These are phyloP conservation scores for Orthosia gracilis DNA, from an alignment of 2,888 invertebrate species.

Conservation along the genomic window DNA sequence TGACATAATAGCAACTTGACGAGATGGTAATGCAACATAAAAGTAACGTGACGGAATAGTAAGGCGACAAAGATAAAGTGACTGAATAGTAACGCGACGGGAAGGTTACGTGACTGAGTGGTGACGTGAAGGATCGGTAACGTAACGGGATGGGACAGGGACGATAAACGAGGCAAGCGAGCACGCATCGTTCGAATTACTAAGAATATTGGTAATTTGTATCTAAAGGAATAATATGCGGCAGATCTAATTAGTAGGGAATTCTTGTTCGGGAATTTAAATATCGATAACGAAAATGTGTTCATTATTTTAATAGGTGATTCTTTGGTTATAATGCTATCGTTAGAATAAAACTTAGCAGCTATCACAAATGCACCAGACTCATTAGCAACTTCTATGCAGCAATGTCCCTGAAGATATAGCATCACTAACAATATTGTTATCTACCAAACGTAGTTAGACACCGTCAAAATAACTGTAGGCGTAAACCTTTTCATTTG, in stretches of 20 bases:
- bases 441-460: not conserved
- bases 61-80: not conserved
- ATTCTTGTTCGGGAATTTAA: conserved; percentile 14
- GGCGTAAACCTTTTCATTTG: not conserved
- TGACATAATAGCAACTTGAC: not conserved
- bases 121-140: conserved; percentile 1
- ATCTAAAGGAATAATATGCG: conserved; percentile 48
- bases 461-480: not conserved
- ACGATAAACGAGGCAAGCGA: conserved; percentile 62
- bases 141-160: conserved; percentile 1
- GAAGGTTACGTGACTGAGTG: not conserved
- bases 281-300: not conserved
- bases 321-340: not conserved
- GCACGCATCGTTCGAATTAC: conserved; percentile 78
- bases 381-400: no score
- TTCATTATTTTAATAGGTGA: not conserved
- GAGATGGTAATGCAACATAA: conserved; percentile 2
- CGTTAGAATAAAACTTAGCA: not conserved
- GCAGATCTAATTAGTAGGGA: conserved; percentile 59
- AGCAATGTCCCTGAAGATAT: not conserved
- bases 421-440: not conserved
- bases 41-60: not conserved
- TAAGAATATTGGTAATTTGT: conserved; percentile 79
- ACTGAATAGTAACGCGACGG: not conserved
- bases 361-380: not conserved